Conservation (phyloP, 2,797 vertebrate species). For the Leontocebus nigricollis region DNA sequence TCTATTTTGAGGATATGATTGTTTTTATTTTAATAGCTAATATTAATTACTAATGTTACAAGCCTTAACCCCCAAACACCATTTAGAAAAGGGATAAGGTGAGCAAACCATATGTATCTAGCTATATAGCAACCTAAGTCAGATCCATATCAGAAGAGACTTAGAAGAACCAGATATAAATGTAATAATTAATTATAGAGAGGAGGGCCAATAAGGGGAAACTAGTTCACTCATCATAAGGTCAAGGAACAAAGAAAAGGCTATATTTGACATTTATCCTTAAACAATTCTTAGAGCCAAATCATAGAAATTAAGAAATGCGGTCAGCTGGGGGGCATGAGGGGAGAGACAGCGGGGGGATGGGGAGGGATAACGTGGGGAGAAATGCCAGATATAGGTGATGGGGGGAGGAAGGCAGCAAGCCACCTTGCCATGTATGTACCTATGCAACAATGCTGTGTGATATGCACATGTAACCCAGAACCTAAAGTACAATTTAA, state of each 20-base stretch:
- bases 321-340: too few species aligned
- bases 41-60: background rate
- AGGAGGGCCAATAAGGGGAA: background rate
- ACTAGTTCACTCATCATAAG: background rate
- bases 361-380: too few species aligned
- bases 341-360: too few species aligned
- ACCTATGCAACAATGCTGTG: too few species aligned
- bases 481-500: too few species aligned
- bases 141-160: background rate
- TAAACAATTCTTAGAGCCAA: background rate
- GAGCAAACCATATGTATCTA: background rate
- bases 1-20: background rate
- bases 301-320: background rate
- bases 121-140: background rate
- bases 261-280: background rate
- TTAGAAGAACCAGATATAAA: background rate
- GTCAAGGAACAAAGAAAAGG: background rate
- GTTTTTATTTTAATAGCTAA: background rate
- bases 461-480: too few species aligned
- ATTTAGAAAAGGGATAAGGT: background rate
- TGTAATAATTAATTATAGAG: background rate
- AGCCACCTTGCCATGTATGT: too few species aligned
- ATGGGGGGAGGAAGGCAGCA: too few species aligned
- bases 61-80: background rate
- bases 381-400: too few species aligned